Percentiles rank a stretch among this genome's conserved stretches.
Conservation (phyloP, 2,888 invertebrate species). For the Ischnura elegans region DNA sequence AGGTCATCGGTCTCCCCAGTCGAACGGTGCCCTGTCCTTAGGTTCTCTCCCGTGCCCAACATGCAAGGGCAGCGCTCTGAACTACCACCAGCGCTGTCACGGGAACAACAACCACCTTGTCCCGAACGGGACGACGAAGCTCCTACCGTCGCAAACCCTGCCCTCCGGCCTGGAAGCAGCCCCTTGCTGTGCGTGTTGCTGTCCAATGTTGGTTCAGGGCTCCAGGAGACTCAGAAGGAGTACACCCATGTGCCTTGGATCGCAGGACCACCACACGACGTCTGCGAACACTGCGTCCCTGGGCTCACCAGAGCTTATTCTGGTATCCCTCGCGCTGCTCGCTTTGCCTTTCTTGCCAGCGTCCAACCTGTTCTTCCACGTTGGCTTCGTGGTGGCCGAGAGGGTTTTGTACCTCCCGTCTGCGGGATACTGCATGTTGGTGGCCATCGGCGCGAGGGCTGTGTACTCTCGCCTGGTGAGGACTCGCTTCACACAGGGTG, state of each 20-base stretch:
- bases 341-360: slow-evolving; percentile 97
- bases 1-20: slow-evolving; percentile 74
- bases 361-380: slow-evolving; percentile 97
- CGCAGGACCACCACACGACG: slow-evolving; percentile 20
- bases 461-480: slow-evolving; percentile 75
- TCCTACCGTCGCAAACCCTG: slow-evolving; percentile 55
- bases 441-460: slow-evolving; percentile 86
- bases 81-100: slow-evolving; percentile 82
- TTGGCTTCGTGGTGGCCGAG: slow-evolving; percentile 98
- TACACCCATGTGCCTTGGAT: not conserved
- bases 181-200: slow-evolving; percentile 43
- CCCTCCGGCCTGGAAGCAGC: slow-evolving; percentile 20
- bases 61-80: slow-evolving; percentile 84
- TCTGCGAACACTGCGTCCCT: not conserved
- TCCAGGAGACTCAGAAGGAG: slow-evolving; percentile 46
- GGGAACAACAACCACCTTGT: slow-evolving; percentile 86
- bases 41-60: slow-evolving; percentile 81
- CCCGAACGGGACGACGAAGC: slow-evolving; percentile 80
- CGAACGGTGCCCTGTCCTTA: slow-evolving; percentile 69
- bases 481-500: slow-evolving; percentile 72
- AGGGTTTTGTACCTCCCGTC: slow-evolving; percentile 97
- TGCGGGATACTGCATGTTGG: slow-evolving; percentile 94
- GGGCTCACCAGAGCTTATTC: slow-evolving; percentile 73
- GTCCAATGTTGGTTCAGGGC: slow-evolving; percentile 47
- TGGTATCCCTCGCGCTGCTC: slow-evolving; percentile 84